phyloP scores from a whole-genome alignment of 2,888 invertebrate species.

The Heliconius cydno region DNA sequence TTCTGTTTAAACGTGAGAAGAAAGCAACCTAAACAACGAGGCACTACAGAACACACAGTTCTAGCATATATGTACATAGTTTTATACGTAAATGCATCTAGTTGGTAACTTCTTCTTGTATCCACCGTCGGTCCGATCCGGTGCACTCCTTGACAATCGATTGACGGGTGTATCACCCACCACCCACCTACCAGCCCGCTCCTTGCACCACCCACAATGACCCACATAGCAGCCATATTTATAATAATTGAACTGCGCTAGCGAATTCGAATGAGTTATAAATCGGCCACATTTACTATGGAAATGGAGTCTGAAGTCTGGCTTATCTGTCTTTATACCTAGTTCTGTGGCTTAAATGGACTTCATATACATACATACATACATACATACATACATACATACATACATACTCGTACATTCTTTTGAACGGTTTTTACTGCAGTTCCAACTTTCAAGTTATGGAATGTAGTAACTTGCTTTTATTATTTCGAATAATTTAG shows the following conservation, averaged over 20 bases:
- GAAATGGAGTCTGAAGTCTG: slow-evolving; percentile 49
- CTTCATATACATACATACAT: slow-evolving; percentile 30
- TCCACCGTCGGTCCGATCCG: slow-evolving; percentile 62
- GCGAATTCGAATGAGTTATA: slow-evolving; percentile 56
- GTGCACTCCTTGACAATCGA: slow-evolving; percentile 83
- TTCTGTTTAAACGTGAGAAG: background rate
- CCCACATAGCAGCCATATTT: slow-evolving; percentile 81
- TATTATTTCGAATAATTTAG: slow-evolving; percentile 15
- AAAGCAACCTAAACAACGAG: slow-evolving; percentile 27
- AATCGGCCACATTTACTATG: slow-evolving; percentile 54
- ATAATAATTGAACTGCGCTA: slow-evolving; percentile 79
- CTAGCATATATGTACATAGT: slow-evolving; percentile 41
- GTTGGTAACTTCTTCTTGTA: slow-evolving; percentile 52
- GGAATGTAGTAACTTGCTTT: background rate
- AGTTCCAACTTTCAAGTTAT: slow-evolving; percentile 15
- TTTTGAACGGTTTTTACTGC: slow-evolving; percentile 21
- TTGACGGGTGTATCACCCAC: slow-evolving; percentile 78
- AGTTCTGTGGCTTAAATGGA: slow-evolving; percentile 31
- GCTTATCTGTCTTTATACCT: slow-evolving; percentile 46
- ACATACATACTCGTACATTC: slow-evolving; percentile 16
- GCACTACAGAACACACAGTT: background rate
- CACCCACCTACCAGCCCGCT: slow-evolving; percentile 45
- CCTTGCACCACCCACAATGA: slow-evolving; percentile 61
- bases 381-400: slow-evolving; percentile 24
- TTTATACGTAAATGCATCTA: slow-evolving; percentile 52